phyloP scores from a whole-genome alignment of 2,888 invertebrate genomes.

The Dolichopus griseipennis region DNA sequence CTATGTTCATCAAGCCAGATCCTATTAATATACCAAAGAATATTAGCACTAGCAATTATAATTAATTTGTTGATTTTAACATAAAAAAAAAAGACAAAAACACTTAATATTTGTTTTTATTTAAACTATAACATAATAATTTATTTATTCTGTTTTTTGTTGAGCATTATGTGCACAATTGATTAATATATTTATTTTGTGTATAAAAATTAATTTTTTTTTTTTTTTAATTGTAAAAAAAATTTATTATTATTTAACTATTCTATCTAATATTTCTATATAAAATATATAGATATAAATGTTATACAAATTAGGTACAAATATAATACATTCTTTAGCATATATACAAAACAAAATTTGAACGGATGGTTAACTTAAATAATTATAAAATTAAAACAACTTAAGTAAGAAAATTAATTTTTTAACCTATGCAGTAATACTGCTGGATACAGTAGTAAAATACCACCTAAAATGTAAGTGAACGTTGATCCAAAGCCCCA shows the following conservation, averaged over 20 bases:
- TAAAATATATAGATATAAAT: neutral
- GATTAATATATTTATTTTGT: neutral
- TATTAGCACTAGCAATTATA: constrained; percentile 22
- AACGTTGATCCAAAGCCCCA: constrained; percentile 80
- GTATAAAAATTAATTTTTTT: constrained; percentile 3
- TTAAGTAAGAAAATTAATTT: constrained; percentile 10
- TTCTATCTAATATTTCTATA: neutral
- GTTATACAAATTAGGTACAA: neutral
- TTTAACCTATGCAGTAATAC: constrained; percentile 48
- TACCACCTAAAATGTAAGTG: constrained; percentile 74
- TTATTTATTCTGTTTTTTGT: constrained; percentile 5
- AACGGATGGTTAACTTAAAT: neutral
- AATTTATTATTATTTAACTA: neutral
- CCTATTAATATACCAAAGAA: constrained; percentile 21
- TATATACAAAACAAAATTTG: neutral
- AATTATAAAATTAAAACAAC: neutral
- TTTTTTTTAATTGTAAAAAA: neutral
- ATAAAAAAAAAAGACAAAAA: neutral
- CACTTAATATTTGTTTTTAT: neutral
- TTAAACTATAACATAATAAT: neutral
- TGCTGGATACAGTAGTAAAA: constrained; percentile 67
- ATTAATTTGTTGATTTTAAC: constrained; percentile 20
- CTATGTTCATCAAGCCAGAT: constrained; percentile 20
- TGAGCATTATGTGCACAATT: constrained; percentile 3
- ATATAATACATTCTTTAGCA: neutral